Conservation (phyloP, 2,113 vertebrate genomes). For the Emydocephalus ijimae region DNA sequence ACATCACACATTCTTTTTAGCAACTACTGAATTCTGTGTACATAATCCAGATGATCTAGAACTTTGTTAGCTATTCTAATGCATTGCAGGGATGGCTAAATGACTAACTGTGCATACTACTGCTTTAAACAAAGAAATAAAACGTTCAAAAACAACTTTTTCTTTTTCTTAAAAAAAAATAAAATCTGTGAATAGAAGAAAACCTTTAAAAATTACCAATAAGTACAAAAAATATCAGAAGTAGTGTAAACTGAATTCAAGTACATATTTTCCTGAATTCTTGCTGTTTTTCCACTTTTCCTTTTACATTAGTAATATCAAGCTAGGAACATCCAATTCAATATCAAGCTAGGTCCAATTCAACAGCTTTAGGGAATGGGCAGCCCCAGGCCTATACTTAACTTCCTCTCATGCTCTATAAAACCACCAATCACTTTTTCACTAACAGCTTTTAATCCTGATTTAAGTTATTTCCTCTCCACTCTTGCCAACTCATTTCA, state of each 20-base stretch:
- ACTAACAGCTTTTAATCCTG: background rate
- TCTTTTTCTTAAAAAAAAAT: background rate
- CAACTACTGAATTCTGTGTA: constrained; percentile 61
- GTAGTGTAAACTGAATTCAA: background rate
- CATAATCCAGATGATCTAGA: constrained; percentile 64
- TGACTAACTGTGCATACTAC: constrained; percentile 38
- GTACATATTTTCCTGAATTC: background rate
- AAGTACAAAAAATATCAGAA: background rate
- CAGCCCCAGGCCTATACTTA: background rate
- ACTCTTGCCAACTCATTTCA: background rate
- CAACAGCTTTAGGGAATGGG: background rate
- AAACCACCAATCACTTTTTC: background rate
- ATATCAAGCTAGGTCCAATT: background rate
- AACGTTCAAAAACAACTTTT: constrained; percentile 21
- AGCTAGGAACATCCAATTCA: background rate
- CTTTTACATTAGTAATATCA: background rate
- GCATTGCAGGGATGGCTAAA: constrained; percentile 50
- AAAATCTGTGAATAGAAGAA: background rate
- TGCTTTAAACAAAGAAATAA: constrained; percentile 43
- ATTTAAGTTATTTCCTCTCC: background rate
- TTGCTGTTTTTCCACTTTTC: background rate
- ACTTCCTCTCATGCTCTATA: background rate
- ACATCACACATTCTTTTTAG: constrained; percentile 66
- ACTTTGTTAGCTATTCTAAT: constrained; percentile 66
- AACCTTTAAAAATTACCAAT: background rate